These are phyloP conservation scores for Eupsilia transversa DNA, from an alignment of 2,888 invertebrate species.

Conservation along the genomic window DNA sequence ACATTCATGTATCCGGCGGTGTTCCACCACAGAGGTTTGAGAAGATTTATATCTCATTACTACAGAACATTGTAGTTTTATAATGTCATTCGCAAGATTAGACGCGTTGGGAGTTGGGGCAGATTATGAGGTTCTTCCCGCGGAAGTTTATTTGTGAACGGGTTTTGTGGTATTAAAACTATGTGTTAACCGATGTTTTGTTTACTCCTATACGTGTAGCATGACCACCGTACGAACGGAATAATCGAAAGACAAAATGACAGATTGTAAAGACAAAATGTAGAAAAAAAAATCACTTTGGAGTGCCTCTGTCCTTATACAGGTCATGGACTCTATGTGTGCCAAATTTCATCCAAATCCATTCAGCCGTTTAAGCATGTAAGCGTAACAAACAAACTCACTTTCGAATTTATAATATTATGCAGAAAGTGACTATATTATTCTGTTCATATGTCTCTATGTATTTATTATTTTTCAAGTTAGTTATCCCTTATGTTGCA, in stretches of 20 bases:
- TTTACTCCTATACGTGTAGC: background rate
- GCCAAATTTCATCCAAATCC: no score
- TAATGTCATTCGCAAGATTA: constrained; percentile 30
- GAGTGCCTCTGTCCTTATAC: no score
- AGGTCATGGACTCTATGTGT: no score
- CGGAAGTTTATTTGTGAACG: constrained; percentile 19
- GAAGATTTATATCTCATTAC: constrained; percentile 53
- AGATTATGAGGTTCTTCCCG: constrained; percentile 25
- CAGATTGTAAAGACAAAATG: background rate
- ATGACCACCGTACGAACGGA: background rate
- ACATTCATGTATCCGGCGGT: constrained; percentile 58
- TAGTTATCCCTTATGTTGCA: no score
- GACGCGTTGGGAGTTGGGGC: background rate
- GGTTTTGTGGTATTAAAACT: constrained; percentile 1
- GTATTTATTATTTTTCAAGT: no score
- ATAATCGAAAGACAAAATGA: background rate
- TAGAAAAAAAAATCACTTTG: background rate
- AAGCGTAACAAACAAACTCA: no score
- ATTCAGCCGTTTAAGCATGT: no score
- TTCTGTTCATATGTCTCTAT: no score
- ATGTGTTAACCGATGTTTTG: constrained; percentile 25
- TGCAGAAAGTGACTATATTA: no score
- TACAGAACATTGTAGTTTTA: constrained; percentile 34
- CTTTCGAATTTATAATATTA: no score
- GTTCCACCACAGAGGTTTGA: constrained; percentile 32